Evolutionary conservation across 2,888 invertebrate genomes (phyloP), one percentile per base, ranked within the genome.

Genomic region (Pardosa pseudoannulata): DNA sequence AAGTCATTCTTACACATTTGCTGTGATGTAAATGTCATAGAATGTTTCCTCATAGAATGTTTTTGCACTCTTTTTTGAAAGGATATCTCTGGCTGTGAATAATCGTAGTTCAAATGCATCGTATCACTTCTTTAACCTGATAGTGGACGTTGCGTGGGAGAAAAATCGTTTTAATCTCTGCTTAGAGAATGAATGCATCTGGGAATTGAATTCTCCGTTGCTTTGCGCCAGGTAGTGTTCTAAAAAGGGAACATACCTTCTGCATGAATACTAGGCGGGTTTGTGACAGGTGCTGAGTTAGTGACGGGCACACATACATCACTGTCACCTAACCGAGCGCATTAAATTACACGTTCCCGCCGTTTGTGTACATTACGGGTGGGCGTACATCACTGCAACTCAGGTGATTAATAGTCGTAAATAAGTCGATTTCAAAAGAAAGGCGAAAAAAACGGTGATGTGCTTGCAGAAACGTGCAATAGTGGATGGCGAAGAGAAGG

Each of bases 251-350:
- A 39, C 83, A 73, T 85, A 36, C 83, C 78, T 78, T 6, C 6
- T 13, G 56, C 67, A 73, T 73, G 83, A 78, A 65, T 78, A 64
- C 32, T 56, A 79, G 65, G 73, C 28, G 36, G 64, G 64, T 50
- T n/a, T 64, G 67, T 85, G 83, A 85, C 83, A 85, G 83, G 78
- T 85, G 83, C 83, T 85, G 83, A 85, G 73, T 68, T 56, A 39
- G 72, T 85, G 78, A 85, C 73, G 83, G 50, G 56, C 32, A 50
- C 50, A 56, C 72, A 85, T 85, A 75, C 83, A 85, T 85, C 83
- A 85, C 41, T 78, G 83, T 85, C 83, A 72, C 36, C 83, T 78
- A 72, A 73, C 50, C 71, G 67, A 23, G 46, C 27, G 83, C 83
- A 85, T 85, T 85, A 78, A 78, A 85, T 85, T 85, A 73, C 83